Conservation (phyloP, 2,888 invertebrate genomes). For the Hydraecia micacea region DNA sequence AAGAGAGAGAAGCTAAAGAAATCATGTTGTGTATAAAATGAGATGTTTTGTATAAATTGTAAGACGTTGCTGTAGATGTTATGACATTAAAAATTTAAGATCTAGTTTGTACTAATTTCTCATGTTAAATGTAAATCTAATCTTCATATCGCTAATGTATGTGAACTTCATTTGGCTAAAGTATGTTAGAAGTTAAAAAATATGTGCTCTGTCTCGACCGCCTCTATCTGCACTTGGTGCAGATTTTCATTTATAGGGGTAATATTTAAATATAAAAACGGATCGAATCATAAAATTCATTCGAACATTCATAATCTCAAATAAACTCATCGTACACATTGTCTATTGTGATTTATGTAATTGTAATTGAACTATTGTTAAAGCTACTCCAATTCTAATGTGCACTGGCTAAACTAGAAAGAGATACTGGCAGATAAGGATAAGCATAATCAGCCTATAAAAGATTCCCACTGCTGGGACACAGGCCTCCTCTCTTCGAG, state of each 20-base stretch:
- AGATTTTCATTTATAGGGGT: no score
- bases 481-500: no score
- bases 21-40: conserved; percentile 58
- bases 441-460: no score
- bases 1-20: conserved; percentile 58
- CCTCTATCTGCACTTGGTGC: neutral
- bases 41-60: conserved; percentile 67
- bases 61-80: conserved; percentile 65
- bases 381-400: conserved; percentile 22
- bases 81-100: conserved; percentile 34
- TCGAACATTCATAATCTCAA: neutral
- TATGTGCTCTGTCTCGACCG: neutral
- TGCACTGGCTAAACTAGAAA: neutral
- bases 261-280: neutral
- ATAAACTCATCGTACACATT: neutral
- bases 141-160: conserved; percentile 30
- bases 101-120: conserved; percentile 29
- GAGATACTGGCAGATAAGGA: neutral
- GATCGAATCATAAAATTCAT: neutral
- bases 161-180: conserved; percentile 8
- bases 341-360: conserved; percentile 32
- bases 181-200: neutral
- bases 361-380: conserved; percentile 25
- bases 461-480: no score
- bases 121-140: conserved; percentile 23